Base-by-base conservation (phyloP, 2,888 invertebrate genomes). In the Sisyra nigra region DNA sequence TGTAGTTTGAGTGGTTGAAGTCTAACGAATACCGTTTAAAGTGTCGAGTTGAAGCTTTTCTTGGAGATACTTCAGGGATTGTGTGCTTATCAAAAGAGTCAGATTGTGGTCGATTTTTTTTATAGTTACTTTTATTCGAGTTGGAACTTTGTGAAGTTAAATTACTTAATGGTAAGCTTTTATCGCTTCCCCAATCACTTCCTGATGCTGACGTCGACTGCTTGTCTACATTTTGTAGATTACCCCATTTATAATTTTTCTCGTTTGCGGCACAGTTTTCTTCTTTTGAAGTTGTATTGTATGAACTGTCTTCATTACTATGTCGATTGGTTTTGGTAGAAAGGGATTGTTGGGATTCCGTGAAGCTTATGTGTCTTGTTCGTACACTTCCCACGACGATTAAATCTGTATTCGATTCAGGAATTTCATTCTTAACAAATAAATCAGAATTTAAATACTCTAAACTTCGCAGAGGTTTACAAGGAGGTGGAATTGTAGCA, bases 121-220 rank as follows among this genome's bases (percentile, higher is more conserved):
- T 24, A 7, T 24, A 24, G 7, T 24, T 18, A 30, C 41, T 41
- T 14, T 13, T 9, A 31, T 41, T 32, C 6, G 41, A 41, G 15
- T 41, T 41, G 14, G 41, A 24, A 15, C 41, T 41, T n/a, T 32
- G 29, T 9, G 41, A 41, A 9, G n/a, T 24, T 17, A 17, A 18
- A 18, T 15, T 38, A 37, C 17, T 38, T 3, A 38, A 15, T 18
- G 43, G 43, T 11, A 43, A 13, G 30, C 31, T 38, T 43, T 30
- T 43, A 9, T 43, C 43, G n/a, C 43, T 43, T 11, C 43, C 35
- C 43, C 43, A 43, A 38, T 43, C 37, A 17, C 35, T 43, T 37
- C 15, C 30, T 7, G 38, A 43, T 13, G 37, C 31, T 10, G 37
- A 29, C 7, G 34, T 30, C 4, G 11, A 29, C 15, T 13, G n/a